Evolutionary conservation across 2,113 vertebrate species (phyloP), one percentile per base, ranked within the genome.

Genomic region (Glaucidium brasilianum): DNA sequence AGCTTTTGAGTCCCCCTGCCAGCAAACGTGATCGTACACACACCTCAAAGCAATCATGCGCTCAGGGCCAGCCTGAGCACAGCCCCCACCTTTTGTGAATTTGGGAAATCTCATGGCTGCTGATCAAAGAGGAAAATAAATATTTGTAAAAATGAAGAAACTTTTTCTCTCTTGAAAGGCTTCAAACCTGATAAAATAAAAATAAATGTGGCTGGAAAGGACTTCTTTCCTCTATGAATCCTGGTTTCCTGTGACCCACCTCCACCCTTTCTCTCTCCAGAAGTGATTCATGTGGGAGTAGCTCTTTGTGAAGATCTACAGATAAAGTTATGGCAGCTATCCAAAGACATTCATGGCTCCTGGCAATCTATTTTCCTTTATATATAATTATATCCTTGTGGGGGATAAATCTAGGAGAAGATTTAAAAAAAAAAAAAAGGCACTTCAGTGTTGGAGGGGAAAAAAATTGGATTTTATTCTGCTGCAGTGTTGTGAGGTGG

Each of bases 361-460:
- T 96, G 93, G 96, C 92, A 79, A 91, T 95, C 91, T 96, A 94
- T 96, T 96, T 97, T 92, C 92, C 92, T 96, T 96, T 96, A 97
- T 39, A 95, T 92, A 58, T 97, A 98, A 98, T 98, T 97, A 96
- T 97, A 96, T 96, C 90, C 92, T 97, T 89, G 88, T 87, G 86
- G 71, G 94, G 96, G 92, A 97, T 96, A 94, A 96, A 97, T 97
- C 83, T 81, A 74, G 87, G 37, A 72, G 71, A 94, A 96, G 53
- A 88, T 80, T 68, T 52, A 25, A 62, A 56, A 59, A 35, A 63
- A 71, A 72, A 59, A 35, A 79, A 56, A 56, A 29, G 27, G 9
- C 26, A 30, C 32, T 80, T 95, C 30, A 35, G 23, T 4, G 1
- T 72, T 89, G 85, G 56, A 96, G 78, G 53, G 62, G 49, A 71